Percentiles rank a stretch among this genome's conserved stretches.
phyloP scores from a whole-genome alignment of 2,888 invertebrate species.

The Meloe dianella region DNA sequence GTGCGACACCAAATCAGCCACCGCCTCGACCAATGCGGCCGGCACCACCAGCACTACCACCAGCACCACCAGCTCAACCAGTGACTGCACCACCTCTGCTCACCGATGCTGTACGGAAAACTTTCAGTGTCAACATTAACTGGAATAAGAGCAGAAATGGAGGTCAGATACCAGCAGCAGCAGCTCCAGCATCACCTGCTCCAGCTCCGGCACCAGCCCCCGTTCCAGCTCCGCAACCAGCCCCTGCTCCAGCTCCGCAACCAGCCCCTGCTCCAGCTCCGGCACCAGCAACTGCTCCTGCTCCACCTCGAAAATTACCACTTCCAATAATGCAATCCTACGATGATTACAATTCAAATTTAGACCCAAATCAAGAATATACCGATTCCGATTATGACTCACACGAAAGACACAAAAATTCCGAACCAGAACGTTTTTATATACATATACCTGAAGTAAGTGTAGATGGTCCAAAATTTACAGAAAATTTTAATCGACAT shows the following conservation, averaged over 20 bases:
- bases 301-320: constrained; percentile 27
- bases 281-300: constrained; percentile 29
- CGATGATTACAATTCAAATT: constrained; percentile 34
- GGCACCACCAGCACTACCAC: constrained; percentile 31
- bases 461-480: constrained; percentile 37
- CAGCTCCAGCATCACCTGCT: constrained; percentile 34
- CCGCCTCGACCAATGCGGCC: constrained; percentile 31
- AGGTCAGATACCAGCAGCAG: constrained; percentile 33
- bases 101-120: constrained; percentile 54
- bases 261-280: constrained; percentile 28
- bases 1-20: constrained; percentile 34
- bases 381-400: constrained; percentile 25
- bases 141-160: constrained; percentile 52
- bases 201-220: constrained; percentile 27
- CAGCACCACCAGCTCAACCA: constrained; percentile 34
- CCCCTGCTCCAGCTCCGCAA: constrained; percentile 25
- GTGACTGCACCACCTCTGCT: constrained; percentile 44
- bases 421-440: constrained; percentile 37
- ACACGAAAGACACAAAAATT: constrained; percentile 37
- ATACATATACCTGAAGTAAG: constrained; percentile 45
- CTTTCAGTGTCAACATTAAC: constrained; percentile 56
- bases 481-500: constrained; percentile 42
- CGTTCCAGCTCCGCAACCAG: constrained; percentile 28
- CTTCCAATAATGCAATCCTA: constrained; percentile 26
- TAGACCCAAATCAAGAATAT: constrained; percentile 29